phyloP scores from a whole-genome alignment of 2,888 invertebrate genomes.

The Hypsopygia costalis region DNA sequence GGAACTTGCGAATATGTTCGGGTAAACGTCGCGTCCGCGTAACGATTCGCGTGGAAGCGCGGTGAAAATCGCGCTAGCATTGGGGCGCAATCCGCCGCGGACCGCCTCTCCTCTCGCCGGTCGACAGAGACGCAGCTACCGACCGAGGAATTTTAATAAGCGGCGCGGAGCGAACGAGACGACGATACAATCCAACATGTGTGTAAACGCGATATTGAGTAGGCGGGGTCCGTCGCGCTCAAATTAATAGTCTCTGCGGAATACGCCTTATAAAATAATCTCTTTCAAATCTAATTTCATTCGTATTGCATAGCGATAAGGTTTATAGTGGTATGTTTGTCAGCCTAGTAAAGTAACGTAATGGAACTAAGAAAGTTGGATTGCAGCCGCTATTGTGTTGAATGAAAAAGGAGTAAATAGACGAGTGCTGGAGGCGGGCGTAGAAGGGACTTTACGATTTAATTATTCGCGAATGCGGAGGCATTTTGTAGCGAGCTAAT shows the following conservation, averaged over 20 bases:
- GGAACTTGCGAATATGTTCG: constrained; percentile 44
- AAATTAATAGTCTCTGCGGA: constrained; percentile 73
- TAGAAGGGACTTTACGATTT: constrained; percentile 80
- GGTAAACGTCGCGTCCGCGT: constrained; percentile 49
- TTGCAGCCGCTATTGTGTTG: constrained; percentile 79
- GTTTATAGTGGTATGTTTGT: constrained; percentile 25
- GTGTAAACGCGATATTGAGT: constrained; percentile 75
- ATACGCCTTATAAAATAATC: constrained; percentile 64
- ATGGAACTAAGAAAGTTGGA: constrained; percentile 51
- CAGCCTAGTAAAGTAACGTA: constrained; percentile 47
- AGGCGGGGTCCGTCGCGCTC: constrained; percentile 78
- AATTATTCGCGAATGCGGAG: constrained; percentile 81
- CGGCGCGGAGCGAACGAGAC: constrained; percentile 73
- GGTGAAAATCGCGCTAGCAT: constrained; percentile 74
- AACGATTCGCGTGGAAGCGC: constrained; percentile 73
- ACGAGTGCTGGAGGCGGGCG: constrained; percentile 71
- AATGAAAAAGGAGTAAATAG: constrained; percentile 81
- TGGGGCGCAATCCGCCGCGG: constrained; percentile 64
- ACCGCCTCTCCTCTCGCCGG: constrained; percentile 58
- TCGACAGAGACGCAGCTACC: constrained; percentile 73
- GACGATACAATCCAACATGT: constrained; percentile 67
- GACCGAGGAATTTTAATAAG: constrained; percentile 78
- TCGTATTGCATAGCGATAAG: constrained; percentile 24
- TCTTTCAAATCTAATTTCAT: constrained; percentile 22
- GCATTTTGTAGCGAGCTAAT: constrained; percentile 80